Percentiles rank a stretch among this genome's conserved stretches.
Conservation (phyloP, 2,797 vertebrate genomes). For the Aulostomus chinensis region DNA sequence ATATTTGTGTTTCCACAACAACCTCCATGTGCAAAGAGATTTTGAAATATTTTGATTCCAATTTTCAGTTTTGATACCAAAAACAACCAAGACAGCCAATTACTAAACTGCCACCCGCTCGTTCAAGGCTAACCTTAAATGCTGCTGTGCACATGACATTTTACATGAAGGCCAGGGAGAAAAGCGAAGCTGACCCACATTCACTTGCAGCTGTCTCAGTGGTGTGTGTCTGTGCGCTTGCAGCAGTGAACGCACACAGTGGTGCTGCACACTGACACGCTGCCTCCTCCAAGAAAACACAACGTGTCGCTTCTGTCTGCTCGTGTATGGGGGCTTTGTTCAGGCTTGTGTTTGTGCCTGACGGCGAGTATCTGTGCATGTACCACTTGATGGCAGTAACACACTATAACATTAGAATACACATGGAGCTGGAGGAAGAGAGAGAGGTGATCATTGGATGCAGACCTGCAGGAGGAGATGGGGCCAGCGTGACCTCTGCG, state of each 20-base stretch:
- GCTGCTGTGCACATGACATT: background rate
- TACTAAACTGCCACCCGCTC: background rate
- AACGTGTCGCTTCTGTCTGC: slow-evolving; percentile 17
- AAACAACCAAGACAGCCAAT: background rate
- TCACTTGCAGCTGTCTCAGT: slow-evolving; percentile 14
- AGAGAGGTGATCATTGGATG: slow-evolving; percentile 38
- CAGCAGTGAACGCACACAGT: slow-evolving; percentile 16
- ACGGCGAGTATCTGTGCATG: background rate
- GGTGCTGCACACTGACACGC: slow-evolving; percentile 24
- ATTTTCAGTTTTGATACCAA: background rate
- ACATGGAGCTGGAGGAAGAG: slow-evolving; percentile 18
- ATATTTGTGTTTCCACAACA: no score
- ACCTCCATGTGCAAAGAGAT: no score
- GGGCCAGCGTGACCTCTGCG: slow-evolving; percentile 52
- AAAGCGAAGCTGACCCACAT: slow-evolving; percentile 29
- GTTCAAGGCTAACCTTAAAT: slow-evolving; percentile 1
- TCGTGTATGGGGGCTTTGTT: slow-evolving; percentile 9
- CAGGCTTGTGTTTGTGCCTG: slow-evolving; percentile 2
- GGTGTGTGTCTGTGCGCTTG: slow-evolving; percentile 6
- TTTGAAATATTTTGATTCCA: background rate
- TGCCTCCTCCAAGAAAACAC: slow-evolving; percentile 21
- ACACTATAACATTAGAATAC: slow-evolving; percentile 10
- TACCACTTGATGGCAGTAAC: slow-evolving; percentile 50
- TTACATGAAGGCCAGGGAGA: background rate
- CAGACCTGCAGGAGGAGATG: slow-evolving; percentile 52